These are phyloP conservation scores for Lophotis ruficrista DNA, from an alignment of 2,113 vertebrate species.

Conservation along the genomic window DNA sequence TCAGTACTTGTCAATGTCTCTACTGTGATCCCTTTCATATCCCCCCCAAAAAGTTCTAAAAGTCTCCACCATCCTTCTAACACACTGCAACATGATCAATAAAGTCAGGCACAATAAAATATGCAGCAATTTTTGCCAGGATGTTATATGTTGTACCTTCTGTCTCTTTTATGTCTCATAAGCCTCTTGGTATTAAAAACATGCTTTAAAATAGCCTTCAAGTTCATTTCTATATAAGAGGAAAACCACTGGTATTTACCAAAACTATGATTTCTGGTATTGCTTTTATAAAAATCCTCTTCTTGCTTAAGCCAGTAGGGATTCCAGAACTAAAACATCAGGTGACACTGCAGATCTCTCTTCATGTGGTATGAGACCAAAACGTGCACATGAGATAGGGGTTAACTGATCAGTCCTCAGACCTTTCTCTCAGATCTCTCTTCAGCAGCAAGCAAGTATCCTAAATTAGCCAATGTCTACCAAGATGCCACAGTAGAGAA, in stretches of 20 bases:
- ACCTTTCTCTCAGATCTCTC: neutral
- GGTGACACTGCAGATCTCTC: constrained; percentile 24
- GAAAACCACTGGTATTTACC: constrained; percentile 4
- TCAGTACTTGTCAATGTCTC: neutral
- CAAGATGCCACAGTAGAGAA: neutral
- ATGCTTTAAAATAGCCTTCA: neutral
- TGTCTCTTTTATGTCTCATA: neutral
- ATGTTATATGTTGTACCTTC: neutral
- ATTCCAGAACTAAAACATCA: constrained; percentile 41
- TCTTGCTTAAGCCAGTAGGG: constrained; percentile 46
- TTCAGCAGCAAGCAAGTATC: neutral
- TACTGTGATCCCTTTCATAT: neutral
- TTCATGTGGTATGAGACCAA: neutral
- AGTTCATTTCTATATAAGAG: neutral
- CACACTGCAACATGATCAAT: neutral
- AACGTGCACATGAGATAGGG: constrained; percentile 40
- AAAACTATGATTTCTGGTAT: constrained; percentile 31
- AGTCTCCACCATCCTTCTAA: neutral
- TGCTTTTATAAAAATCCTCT: constrained; percentile 49
- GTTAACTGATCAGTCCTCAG: constrained; percentile 36
- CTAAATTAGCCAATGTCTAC: neutral
- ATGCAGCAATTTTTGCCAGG: neutral
- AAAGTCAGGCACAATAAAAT: neutral
- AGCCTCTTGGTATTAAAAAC: neutral
- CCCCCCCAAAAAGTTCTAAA: neutral